Conservation (phyloP, 2,797 vertebrate species). For the Phyllotis vaccarum region DNA sequence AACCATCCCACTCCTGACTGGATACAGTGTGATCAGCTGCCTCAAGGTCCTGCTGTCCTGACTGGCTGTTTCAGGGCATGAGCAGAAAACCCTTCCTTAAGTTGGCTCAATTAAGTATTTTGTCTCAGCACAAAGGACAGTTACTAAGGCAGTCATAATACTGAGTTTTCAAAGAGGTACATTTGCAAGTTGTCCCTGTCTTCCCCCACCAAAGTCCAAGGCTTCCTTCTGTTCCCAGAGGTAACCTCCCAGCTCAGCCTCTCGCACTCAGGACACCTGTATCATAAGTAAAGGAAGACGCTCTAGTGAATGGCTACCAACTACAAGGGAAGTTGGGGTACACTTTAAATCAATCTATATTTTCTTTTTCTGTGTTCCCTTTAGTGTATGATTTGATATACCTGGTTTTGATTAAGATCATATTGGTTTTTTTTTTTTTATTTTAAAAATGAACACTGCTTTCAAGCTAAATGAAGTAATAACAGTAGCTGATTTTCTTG, state of each 20-base stretch:
- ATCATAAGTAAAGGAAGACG: background rate
- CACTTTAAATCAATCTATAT: background rate
- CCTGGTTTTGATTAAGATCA: constrained; percentile 14
- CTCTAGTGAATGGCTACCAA: background rate
- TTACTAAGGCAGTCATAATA: background rate
- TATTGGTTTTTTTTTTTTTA: background rate
- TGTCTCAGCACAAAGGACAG: background rate
- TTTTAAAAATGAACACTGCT: constrained; percentile 13
- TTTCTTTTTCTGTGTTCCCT: background rate
- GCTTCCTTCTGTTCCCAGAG: background rate
- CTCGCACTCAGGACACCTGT: background rate
- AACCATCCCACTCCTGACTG: background rate
- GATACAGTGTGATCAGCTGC: background rate
- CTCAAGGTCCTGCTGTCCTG: background rate
- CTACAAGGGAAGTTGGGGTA: background rate
- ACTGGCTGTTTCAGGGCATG: background rate
- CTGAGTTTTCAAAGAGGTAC: background rate
- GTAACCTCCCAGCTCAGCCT: background rate
- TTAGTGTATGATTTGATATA: background rate
- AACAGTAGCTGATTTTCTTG: background rate
- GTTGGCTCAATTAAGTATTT: background rate
- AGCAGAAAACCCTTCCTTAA: background rate
- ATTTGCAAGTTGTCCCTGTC: background rate
- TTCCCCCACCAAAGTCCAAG: background rate
- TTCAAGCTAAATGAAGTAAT: background rate